phyloP scores from a whole-genome alignment of 2,113 vertebrate species.

The Canis aureus region DNA sequence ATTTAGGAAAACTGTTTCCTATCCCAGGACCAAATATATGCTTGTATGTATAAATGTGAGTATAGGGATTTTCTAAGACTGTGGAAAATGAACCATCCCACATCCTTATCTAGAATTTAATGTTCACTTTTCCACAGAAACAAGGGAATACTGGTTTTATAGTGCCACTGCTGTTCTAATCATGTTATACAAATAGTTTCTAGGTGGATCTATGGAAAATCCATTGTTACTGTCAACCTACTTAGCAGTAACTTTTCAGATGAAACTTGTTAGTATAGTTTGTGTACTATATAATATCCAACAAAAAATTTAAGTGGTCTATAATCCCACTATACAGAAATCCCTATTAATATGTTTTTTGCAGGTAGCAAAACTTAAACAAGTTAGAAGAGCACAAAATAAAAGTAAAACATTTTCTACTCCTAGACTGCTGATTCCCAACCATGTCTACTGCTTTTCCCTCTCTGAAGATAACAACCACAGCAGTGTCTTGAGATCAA shows the following conservation, averaged over 20 bases:
- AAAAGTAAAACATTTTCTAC: background rate
- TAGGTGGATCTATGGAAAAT: background rate
- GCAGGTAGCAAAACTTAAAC: slow-evolving; percentile 1
- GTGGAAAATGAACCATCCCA: background rate
- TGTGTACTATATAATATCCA: background rate
- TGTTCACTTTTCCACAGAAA: background rate
- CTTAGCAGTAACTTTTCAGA: background rate
- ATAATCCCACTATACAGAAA: slow-evolving; percentile 1
- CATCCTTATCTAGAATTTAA: background rate
- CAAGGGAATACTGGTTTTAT: background rate
- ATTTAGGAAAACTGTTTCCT: background rate
- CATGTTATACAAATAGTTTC: background rate
- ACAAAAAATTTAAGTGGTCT: background rate
- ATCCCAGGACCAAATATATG: background rate
- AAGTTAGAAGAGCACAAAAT: slow-evolving; percentile 1
- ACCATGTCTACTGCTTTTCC: background rate
- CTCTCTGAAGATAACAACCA: slow-evolving; percentile 6
- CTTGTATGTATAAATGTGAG: background rate
- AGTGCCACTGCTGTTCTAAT: background rate
- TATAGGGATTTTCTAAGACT: background rate
- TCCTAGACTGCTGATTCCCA: slow-evolving; percentile 8
- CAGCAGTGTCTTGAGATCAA: background rate
- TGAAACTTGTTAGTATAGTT: background rate
- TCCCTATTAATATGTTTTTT: background rate
- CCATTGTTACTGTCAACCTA: background rate